phyloP scores from a whole-genome alignment of 2,888 invertebrate genomes.

The Eristalis pertinax region DNA sequence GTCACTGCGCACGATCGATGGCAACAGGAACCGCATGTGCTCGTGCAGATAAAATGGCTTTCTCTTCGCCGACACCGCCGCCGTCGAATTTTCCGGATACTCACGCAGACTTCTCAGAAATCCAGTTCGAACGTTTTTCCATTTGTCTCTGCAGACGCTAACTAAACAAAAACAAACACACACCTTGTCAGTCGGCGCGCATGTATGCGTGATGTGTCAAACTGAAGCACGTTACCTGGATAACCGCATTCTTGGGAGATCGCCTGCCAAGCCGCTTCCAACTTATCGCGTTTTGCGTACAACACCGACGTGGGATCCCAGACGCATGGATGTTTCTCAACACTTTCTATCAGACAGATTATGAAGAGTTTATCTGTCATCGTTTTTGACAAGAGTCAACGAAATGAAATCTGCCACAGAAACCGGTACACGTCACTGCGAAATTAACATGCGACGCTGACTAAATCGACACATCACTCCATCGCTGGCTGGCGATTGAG shows the following conservation, averaged over 20 bases:
- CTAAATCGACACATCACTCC: constrained; percentile 53
- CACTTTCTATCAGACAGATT: constrained; percentile 66
- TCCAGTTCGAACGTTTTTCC: constrained; percentile 73
- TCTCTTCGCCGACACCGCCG: constrained; percentile 9
- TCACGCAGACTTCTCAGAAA: constrained; percentile 71
- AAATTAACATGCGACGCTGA: constrained; percentile 48
- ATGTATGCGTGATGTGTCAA: background rate
- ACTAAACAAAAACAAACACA: constrained; percentile 48
- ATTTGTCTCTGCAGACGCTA: constrained; percentile 66
- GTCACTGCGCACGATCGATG: constrained; percentile 17
- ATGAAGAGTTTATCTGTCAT: constrained; percentile 48
- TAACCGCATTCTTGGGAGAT: constrained; percentile 60
- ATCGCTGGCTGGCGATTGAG: constrained; percentile 8
- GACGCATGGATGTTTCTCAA: constrained; percentile 59
- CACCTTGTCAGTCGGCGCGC: background rate
- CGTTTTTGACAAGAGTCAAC: background rate
- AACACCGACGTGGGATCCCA: constrained; percentile 61
- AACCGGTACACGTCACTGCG: constrained; percentile 32
- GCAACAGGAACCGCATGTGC: constrained; percentile 70
- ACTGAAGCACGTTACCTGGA: constrained; percentile 41
- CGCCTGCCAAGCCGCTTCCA: constrained; percentile 68
- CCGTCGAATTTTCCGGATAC: constrained; percentile 37
- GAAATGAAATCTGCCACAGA: background rate
- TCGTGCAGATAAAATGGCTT: constrained; percentile 72
- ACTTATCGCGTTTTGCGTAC: constrained; percentile 66